A percentile compares a stretch with the other conserved stretches of the same genome.
These are phyloP conservation scores for Mustela nigripes DNA, from an alignment of 2,113 vertebrate genomes.

Conservation along the genomic window DNA sequence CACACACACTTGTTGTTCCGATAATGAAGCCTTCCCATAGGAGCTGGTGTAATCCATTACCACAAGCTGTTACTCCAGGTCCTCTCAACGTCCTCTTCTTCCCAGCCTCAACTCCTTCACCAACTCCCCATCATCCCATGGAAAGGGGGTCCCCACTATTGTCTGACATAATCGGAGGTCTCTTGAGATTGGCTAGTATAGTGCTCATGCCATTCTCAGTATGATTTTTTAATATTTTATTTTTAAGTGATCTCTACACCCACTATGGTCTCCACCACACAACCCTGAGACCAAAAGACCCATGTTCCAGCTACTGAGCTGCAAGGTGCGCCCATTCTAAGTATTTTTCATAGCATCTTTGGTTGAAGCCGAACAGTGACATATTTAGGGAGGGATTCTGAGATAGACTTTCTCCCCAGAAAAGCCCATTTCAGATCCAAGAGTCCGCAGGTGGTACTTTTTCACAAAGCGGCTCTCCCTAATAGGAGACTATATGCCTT, in stretches of 20 bases:
- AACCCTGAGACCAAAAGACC: not conserved
- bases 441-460: not conserved
- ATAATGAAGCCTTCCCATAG: not conserved
- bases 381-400: not conserved
- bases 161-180: not conserved
- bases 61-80: not conserved
- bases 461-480: not conserved
- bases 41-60: not conserved
- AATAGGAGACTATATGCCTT: not conserved
- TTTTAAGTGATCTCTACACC: not conserved
- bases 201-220: not conserved
- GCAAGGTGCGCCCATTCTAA: not conserved
- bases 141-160: not conserved
- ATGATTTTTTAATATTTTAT: not conserved
- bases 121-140: not conserved
- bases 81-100: not conserved
- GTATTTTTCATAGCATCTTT: constrained; percentile 22
- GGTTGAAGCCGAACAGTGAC: constrained; percentile 11
- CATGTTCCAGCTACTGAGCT: not conserved
- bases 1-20: not conserved
- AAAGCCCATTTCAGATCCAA: not conserved
- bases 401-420: not conserved
- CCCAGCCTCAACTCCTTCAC: not conserved
- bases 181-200: not conserved
- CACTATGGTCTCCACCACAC: not conserved